Evolutionary conservation across 2,888 invertebrate species (phyloP).

Genomic region (Nymphalis polychloros): DNA sequence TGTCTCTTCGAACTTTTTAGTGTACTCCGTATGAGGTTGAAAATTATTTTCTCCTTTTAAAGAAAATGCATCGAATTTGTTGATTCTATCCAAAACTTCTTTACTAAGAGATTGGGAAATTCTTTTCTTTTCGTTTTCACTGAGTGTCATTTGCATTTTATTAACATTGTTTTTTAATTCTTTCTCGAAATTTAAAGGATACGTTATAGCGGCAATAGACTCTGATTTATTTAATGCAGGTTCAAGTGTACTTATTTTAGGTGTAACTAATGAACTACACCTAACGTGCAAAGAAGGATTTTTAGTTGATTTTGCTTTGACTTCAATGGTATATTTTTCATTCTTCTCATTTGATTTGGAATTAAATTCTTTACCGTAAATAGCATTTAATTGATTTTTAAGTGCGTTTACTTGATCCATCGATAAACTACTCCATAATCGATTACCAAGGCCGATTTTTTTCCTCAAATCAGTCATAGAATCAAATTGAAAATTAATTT

Average conservation of each 20-base stretch:
- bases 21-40: neutral
- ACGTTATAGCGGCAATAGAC: slow-evolving; percentile 80
- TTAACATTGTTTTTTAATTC: slow-evolving; percentile 75
- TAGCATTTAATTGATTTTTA: slow-evolving; percentile 90
- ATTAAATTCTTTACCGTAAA: slow-evolving; percentile 85
- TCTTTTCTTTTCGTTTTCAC: slow-evolving; percentile 87
- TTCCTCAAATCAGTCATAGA: slow-evolving; percentile 70
- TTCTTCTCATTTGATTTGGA: slow-evolving; percentile 62
- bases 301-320: slow-evolving; percentile 65
- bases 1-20: slow-evolving; percentile 22
- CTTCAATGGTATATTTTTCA: slow-evolving; percentile 84
- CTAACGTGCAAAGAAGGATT: slow-evolving; percentile 78
- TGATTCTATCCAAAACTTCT: slow-evolving; percentile 85
- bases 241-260: slow-evolving; percentile 62
- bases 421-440: slow-evolving; percentile 91
- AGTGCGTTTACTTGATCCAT: slow-evolving; percentile 91
- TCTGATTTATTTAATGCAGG: slow-evolving; percentile 77
- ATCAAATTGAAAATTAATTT: slow-evolving; percentile 58
- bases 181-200: slow-evolving; percentile 67
- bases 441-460: slow-evolving; percentile 85
- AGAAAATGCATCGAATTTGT: slow-evolving; percentile 29
- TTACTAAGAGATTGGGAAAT: slow-evolving; percentile 87
- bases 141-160: slow-evolving; percentile 76
- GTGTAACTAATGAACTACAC: slow-evolving; percentile 80
- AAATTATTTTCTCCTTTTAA: slow-evolving; percentile 9